Evolutionary conservation across 2,888 invertebrate genomes (phyloP).

Genomic region (Rhopalosiphum nymphaeae): DNA sequence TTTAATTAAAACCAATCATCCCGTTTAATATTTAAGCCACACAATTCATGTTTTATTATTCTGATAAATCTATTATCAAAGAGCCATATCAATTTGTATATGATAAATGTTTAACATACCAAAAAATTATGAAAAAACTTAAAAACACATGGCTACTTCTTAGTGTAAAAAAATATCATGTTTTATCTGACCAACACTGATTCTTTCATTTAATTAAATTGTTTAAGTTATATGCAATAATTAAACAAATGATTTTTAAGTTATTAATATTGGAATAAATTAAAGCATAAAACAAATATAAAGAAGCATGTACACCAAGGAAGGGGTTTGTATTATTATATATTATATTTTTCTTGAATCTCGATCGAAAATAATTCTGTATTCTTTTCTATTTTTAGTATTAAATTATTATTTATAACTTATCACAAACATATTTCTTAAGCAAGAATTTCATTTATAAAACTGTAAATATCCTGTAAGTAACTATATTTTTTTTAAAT

Average conservation of each 20-base stretch:
- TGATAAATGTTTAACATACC: background rate
- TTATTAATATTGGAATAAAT: background rate
- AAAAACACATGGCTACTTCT: background rate
- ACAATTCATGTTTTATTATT: background rate
- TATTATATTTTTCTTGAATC: background rate
- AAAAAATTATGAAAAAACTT: background rate
- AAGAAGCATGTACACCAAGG: background rate
- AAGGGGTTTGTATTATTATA: background rate
- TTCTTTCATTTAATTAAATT: background rate
- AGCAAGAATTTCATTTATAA: background rate
- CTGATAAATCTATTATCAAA: background rate
- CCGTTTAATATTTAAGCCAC: background rate
- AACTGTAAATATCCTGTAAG: background rate
- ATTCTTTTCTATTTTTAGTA: background rate
- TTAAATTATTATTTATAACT: background rate
- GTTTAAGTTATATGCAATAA: background rate
- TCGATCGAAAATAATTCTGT: background rate
- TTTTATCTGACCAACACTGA: background rate
- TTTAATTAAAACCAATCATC: background rate
- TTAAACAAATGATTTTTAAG: background rate
- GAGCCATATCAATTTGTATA: background rate
- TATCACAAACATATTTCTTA: background rate
- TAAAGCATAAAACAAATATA: background rate
- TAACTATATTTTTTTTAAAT: slow-evolving; percentile 20
- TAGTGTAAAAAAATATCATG: background rate